Conservation (phyloP, 2,113 vertebrate genomes). For the Phalacrocorax brasilianus region DNA sequence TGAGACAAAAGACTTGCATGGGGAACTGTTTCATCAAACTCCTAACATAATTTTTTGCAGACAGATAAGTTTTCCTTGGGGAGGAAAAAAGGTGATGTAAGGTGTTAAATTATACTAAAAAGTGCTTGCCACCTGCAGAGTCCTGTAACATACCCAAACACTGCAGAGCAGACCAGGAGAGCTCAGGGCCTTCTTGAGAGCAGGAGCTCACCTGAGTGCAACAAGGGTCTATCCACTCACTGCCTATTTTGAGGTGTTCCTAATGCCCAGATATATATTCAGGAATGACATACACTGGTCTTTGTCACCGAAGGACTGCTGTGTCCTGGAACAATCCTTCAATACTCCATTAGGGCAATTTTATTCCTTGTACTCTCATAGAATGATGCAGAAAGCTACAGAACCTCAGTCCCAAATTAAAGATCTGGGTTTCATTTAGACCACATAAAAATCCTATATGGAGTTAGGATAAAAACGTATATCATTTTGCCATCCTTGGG, state of each 20-base stretch:
- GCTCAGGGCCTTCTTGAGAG: not conserved
- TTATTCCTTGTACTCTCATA: not conserved
- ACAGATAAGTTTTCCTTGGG: not conserved
- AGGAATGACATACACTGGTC: not conserved
- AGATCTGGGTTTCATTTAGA: not conserved
- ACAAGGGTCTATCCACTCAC: not conserved
- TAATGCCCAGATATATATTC: not conserved
- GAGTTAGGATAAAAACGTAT: not conserved
- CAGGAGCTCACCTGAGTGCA: not conserved
- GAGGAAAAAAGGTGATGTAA: not conserved
- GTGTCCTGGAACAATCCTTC: not conserved
- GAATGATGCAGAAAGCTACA: not conserved
- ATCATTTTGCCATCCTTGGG: not conserved
- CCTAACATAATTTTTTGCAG: not conserved
- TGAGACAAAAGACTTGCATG: not conserved
- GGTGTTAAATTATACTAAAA: not conserved
- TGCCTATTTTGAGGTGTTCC: not conserved
- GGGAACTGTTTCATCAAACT: not conserved
- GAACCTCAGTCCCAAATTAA: not conserved
- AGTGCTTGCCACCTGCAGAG: not conserved
- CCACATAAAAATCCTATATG: not conserved
- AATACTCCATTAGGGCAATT: not conserved
- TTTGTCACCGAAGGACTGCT: not conserved
- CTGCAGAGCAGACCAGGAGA: not conserved
- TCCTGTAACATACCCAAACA: rapidly evolving